Evolutionary conservation across 1,140 invertebrate genomes (phyloP).

Genomic region (Tetragnatha versicolor): DNA sequence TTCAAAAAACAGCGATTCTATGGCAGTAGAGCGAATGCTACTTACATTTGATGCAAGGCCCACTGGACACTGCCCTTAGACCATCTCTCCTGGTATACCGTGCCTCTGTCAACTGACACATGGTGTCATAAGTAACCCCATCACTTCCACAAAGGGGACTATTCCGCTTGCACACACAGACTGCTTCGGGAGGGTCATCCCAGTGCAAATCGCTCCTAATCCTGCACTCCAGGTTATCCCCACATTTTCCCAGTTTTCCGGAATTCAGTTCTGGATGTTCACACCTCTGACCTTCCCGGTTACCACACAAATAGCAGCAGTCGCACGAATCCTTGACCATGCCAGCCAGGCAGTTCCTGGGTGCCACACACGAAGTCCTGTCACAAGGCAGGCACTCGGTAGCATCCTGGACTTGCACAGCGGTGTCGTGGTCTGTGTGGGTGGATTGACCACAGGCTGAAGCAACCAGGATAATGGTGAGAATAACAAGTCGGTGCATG

Average conservation of each 20-base stretch:
- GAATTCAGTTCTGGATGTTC: conserved; percentile 59
- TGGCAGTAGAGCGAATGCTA: too few relatives aligned
- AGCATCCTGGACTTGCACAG: too few relatives aligned
- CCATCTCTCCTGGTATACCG: conserved; percentile 73
- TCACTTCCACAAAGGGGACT: conserved; percentile 70
- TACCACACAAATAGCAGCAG: conserved; percentile 70
- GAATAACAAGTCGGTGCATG: too few relatives aligned
- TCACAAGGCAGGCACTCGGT: too few relatives aligned
- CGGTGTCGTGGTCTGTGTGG: too few relatives aligned
- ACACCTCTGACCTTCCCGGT: conserved; percentile 68
- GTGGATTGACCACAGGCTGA: too few relatives aligned
- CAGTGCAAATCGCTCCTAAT: conserved; percentile 62
- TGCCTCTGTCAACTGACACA: conserved; percentile 73
- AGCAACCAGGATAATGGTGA: too few relatives aligned
- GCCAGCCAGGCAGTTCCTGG: conserved; percentile 32
- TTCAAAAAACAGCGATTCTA: too few relatives aligned
- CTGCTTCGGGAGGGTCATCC: conserved; percentile 66
- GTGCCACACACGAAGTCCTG: conserved; percentile 4
- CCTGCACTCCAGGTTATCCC: conserved; percentile 66
- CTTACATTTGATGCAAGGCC: conserved; percentile 73
- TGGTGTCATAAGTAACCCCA: conserved; percentile 76
- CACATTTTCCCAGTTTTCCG: conserved; percentile 60
- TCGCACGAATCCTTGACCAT: conserved; percentile 67
- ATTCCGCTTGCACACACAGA: conserved; percentile 69
- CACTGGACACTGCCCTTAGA: conserved; percentile 76